Percentiles rank a stretch among this genome's conserved stretches.
Evolutionary conservation across 2,113 vertebrate genomes (phyloP).

Genomic region (Carassius auratus): DNA sequence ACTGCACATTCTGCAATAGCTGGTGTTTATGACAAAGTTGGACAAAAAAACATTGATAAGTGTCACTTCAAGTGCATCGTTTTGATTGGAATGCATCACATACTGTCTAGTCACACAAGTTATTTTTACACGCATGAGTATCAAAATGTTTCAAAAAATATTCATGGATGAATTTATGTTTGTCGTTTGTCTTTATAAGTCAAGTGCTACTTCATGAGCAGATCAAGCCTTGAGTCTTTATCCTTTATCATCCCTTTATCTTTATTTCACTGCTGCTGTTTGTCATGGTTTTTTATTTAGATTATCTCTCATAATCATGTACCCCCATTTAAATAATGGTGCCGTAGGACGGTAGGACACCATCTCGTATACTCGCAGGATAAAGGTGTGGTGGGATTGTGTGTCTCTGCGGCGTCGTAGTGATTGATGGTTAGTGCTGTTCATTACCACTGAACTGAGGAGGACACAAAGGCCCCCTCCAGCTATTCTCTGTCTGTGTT

Average conservation of each 20-base stretch:
- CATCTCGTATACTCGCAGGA: background rate
- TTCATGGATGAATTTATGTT: background rate
- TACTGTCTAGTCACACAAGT: background rate
- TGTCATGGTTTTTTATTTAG: conserved; percentile 5
- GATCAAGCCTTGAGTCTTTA: background rate
- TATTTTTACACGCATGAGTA: background rate
- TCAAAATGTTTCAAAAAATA: background rate
- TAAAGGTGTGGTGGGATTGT: conserved; percentile 24
- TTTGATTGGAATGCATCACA: background rate
- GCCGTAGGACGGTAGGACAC: background rate
- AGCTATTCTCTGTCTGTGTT: no score
- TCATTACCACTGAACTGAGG: no score
- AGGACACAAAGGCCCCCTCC: no score
- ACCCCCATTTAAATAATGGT: background rate
- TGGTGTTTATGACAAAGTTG: background rate
- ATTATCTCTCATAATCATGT: conserved; percentile 3
- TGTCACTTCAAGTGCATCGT: background rate
- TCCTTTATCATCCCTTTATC: background rate
- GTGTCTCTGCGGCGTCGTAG: conserved; percentile 5
- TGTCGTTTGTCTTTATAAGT: background rate
- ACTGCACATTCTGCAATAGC: background rate
- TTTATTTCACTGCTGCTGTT: background rate
- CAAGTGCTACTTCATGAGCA: background rate
- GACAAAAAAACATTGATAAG: background rate
- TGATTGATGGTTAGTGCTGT: conserved; percentile 42